Conservation (phyloP, 1,140 invertebrate genomes). For the Diachasmimorpha longicaudata region DNA sequence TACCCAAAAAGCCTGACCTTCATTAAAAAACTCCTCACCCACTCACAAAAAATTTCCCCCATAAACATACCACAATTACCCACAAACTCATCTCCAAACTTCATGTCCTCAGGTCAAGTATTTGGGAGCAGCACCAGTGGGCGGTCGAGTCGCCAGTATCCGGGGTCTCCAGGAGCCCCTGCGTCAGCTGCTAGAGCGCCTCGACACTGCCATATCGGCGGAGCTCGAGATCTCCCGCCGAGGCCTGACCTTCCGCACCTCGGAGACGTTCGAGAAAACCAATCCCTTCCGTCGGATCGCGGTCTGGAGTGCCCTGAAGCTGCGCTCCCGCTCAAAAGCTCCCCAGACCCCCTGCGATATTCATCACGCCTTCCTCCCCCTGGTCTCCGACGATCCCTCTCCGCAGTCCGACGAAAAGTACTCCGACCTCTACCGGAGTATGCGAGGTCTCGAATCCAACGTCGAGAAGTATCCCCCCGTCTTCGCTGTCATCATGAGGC, state of each 20-base stretch:
- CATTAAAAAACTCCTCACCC: too few species aligned
- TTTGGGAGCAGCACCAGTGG: slow-evolving; percentile 78
- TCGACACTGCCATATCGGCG: slow-evolving; percentile 46
- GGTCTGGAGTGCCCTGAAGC: slow-evolving; percentile 75
- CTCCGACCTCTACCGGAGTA: slow-evolving; percentile 56
- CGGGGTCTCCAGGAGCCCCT: slow-evolving; percentile 82
- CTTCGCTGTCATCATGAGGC: slow-evolving; percentile 89
- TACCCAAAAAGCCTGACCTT: too few species aligned
- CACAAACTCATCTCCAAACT: neutral
- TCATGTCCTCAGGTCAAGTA: slow-evolving; percentile 76
- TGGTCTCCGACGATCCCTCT: slow-evolving; percentile 74
- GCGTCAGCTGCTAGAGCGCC: slow-evolving; percentile 67
- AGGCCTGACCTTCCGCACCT: slow-evolving; percentile 53
- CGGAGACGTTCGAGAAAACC: slow-evolving; percentile 51
- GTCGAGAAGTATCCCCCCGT: slow-evolving; percentile 76
- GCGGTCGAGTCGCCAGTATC: slow-evolving; percentile 80
- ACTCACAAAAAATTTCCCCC: too few species aligned
- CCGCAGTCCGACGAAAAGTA: slow-evolving; percentile 51
- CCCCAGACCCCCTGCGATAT: slow-evolving; percentile 40
- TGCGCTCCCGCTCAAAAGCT: slow-evolving; percentile 37
- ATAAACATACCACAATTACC: too few species aligned
- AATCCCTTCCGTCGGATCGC: slow-evolving; percentile 86
- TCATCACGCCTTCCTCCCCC: slow-evolving; percentile 80
- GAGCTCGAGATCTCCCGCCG: slow-evolving; percentile 56
- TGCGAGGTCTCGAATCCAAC: slow-evolving; percentile 52